Conservation (phyloP, 2,113 vertebrate genomes). For the Halichoerus grypus region DNA sequence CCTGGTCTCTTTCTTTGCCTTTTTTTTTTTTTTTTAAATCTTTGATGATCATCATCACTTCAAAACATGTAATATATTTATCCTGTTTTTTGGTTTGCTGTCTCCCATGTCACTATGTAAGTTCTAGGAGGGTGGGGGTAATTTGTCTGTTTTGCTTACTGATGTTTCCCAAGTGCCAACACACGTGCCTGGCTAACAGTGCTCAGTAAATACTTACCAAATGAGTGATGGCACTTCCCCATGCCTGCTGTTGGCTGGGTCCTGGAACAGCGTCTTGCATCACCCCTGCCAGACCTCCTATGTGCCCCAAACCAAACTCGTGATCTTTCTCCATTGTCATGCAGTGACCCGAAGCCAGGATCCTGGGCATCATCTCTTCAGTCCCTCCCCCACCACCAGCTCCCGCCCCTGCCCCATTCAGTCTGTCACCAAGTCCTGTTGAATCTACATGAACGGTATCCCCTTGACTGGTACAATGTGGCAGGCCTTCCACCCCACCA, state of each 20-base stretch:
- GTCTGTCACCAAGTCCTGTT: neutral
- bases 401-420: neutral
- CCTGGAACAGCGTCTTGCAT: neutral
- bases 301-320: neutral
- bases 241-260: neutral
- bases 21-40: neutral
- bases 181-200: accelerated
- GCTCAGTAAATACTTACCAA: too few relatives aligned
- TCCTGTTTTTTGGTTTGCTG: neutral
- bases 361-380: neutral
- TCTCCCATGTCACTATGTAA: neutral
- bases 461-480: neutral
- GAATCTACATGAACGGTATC: neutral
- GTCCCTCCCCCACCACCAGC: neutral
- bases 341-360: neutral
- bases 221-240: neutral
- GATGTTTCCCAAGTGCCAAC: neutral
- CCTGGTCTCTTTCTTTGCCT: neutral
- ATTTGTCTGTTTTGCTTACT: too few relatives aligned
- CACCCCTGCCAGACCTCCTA: neutral
- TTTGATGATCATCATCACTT: neutral
- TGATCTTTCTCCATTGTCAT: neutral
- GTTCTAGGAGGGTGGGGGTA: neutral
- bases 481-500: neutral
- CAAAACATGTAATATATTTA: neutral